These are phyloP conservation scores for Metellina segmentata DNA, from an alignment of 2,888 invertebrate genomes.

Conservation along the genomic window DNA sequence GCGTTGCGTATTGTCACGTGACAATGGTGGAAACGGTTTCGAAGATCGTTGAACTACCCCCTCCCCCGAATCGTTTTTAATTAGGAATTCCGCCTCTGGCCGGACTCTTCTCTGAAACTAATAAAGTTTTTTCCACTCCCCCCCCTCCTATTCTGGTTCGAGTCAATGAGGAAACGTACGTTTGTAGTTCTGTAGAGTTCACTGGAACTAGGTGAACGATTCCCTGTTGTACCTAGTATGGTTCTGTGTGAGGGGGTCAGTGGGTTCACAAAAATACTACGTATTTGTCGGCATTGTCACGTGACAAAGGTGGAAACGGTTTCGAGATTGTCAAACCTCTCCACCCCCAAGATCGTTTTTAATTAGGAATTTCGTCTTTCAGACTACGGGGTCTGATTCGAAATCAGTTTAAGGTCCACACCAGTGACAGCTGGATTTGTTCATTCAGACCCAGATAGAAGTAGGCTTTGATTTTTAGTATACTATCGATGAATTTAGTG, in stretches of 20 bases:
- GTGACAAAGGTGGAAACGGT: neutral
- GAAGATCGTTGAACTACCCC: neutral
- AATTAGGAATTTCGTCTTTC: neutral
- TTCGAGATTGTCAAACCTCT: neutral
- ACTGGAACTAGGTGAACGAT: conserved; percentile 70
- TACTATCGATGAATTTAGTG: too few relatives aligned
- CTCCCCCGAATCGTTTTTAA: neutral
- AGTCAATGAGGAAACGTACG: conserved; percentile 75
- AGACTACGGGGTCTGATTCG: too few relatives aligned
- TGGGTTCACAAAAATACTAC: conserved; percentile 5
- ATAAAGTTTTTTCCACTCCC: neutral
- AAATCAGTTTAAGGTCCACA: too few relatives aligned
- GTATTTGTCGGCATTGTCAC: neutral
- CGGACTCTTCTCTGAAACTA: too few relatives aligned
- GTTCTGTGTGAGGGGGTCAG: conserved; percentile 35
- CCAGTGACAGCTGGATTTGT: too few relatives aligned
- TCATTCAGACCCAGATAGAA: too few relatives aligned
- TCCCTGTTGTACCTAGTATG: neutral
- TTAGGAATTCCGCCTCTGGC: neutral
- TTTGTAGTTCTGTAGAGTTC: conserved; percentile 54
- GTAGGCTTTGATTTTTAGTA: too few relatives aligned
- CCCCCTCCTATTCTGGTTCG: conserved; percentile 31
- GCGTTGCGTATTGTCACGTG: neutral
- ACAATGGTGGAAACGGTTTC: neutral
- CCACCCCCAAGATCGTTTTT: neutral